Conservation (phyloP, 1,140 invertebrate genomes). For the Lepidostoma basale region DNA sequence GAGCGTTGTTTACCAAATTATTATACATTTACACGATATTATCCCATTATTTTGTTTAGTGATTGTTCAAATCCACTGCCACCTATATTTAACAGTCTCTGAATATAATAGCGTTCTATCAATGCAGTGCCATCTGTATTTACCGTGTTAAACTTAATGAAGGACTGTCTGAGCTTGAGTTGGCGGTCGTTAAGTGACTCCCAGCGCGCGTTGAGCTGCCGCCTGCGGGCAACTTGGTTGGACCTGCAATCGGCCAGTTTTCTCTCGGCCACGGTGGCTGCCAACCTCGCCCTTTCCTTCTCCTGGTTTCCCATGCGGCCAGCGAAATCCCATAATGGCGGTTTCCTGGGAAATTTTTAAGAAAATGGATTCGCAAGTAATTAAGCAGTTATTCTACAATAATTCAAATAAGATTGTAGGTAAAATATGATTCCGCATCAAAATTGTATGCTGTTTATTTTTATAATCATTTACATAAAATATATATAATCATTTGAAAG, state of each 20-base stretch:
- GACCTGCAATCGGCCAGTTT: constrained; percentile 54
- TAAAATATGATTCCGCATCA: not conserved
- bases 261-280: constrained; percentile 57
- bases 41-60: too few species aligned
- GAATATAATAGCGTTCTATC: too few species aligned
- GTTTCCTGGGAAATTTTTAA: constrained; percentile 53
- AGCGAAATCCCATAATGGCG: constrained; percentile 64
- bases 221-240: constrained; percentile 52
- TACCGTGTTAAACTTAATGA: constrained; percentile 62
- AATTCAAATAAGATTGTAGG: too few species aligned
- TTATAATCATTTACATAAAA: too few species aligned
- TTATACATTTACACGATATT: too few species aligned
- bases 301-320: constrained; percentile 60
- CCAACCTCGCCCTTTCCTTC: constrained; percentile 58
- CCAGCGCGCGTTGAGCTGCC: constrained; percentile 60
- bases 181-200: constrained; percentile 58
- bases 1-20: too few species aligned
- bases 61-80: too few species aligned
- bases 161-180: constrained; percentile 59
- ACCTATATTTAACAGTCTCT: too few species aligned
- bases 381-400: not conserved
- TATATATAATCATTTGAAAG: too few species aligned
- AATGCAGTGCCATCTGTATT: too few species aligned
- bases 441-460: too few species aligned
- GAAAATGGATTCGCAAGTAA: not conserved